Evolutionary conservation across 2,888 invertebrate species (phyloP), one percentile per base, ranked within the genome.

Genomic region (Lasioglossum pauxillum): DNA sequence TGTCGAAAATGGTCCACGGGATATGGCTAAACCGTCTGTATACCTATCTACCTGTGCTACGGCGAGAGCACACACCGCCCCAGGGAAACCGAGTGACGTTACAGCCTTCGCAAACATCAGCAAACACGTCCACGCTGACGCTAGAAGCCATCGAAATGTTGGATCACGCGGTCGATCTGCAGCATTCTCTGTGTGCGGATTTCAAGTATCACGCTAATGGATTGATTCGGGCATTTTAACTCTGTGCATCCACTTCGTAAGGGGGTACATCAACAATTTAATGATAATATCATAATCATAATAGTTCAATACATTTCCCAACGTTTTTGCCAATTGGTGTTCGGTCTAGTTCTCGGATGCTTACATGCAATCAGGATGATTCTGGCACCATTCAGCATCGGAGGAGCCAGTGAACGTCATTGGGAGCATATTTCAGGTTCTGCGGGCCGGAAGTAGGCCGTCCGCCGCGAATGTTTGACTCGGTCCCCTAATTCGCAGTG

Each of bases 21-120:
- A 41, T 23, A 44, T 41, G 19, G 27, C 46, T 31, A 31, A 19
- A 27, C 27, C n/a, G 72, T 27, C 16, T 67, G 3, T 67, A 67
- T 23, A 5, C 8, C 5, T 16, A n/a, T 57, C 3, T 8, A n/a
- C 41, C 14, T 12, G 71, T 64, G 44, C 75, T 78, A 46, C 71
- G 67, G 67, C 78, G 80, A 83, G 64, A 75, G 31, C 35, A 67
- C 67, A 67, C 67, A 35, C 8, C 19, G 67, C 23, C 10, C 23
- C 35, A 8, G 35, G 35, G 67, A 67, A 86, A 41, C 78, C 75
- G 80, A 78, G 78, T 75, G 86, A 78, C 86, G 83, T 83, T 73
- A 75, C 87, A 76, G 57, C 79, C 67, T 83, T 76, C 75, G 78
- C 82, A 72, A 86, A 75, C 83, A 86, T 82, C 86, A 73, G 80